Conservation (phyloP, 2,113 vertebrate genomes). For the Bungarus multicinctus region DNA sequence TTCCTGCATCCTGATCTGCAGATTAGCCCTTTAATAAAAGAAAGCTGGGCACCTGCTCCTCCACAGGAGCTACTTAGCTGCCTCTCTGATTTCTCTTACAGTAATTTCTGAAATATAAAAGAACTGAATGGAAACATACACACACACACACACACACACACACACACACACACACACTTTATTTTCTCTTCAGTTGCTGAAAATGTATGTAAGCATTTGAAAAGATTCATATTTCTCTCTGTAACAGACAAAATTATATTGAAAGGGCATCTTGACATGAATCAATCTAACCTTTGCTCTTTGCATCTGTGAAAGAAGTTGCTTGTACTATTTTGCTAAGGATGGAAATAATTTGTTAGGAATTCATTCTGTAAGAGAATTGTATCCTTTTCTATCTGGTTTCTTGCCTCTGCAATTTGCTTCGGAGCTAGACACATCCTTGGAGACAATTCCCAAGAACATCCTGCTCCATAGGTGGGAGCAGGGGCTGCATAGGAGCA, state of each 20-base stretch:
- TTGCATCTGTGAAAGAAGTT: too few relatives aligned
- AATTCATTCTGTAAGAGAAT: too few relatives aligned
- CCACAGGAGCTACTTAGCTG: slow-evolving; percentile 2
- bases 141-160: background rate
- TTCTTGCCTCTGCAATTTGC: too few relatives aligned
- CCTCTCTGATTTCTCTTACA: background rate
- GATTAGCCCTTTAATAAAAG: slow-evolving; percentile 8
- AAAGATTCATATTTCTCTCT: slow-evolving; percentile 5
- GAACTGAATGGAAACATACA: background rate
- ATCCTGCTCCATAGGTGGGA: too few relatives aligned
- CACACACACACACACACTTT: background rate
- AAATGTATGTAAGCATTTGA: background rate
- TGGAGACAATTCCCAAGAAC: too few relatives aligned
- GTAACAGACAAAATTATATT: background rate
- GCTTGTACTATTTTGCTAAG: too few relatives aligned
- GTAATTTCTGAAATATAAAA: background rate
- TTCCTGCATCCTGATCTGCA: background rate
- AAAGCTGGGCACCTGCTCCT: slow-evolving; percentile 2
- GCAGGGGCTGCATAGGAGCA: too few relatives aligned
- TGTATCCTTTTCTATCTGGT: too few relatives aligned
- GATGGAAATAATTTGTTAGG: too few relatives aligned
- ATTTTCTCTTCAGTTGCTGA: background rate
- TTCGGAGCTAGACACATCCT: too few relatives aligned
- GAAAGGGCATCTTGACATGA: too few relatives aligned
- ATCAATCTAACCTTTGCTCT: too few relatives aligned